Conservation (phyloP, 2,113 vertebrate genomes). For the Saccopteryx leptura region DNA sequence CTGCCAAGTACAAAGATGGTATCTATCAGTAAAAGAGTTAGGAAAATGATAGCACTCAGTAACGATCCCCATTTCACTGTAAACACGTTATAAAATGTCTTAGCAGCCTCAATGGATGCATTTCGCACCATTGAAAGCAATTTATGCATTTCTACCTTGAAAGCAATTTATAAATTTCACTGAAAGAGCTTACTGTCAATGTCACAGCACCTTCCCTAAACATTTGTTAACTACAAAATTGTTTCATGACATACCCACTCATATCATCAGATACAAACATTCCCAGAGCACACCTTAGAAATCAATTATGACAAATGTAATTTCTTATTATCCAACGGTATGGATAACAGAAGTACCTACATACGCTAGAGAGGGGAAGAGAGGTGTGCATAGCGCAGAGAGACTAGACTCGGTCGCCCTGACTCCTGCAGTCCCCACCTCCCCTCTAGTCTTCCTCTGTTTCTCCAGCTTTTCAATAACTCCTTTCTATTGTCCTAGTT, state of each 20-base stretch:
- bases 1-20: constrained; percentile 64
- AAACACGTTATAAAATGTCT: constrained; percentile 49
- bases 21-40: neutral
- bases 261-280: neutral
- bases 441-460: neutral
- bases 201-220: neutral
- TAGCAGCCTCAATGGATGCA: neutral
- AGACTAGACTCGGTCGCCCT: neutral
- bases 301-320: neutral
- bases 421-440: neutral
- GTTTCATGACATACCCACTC: constrained; percentile 8
- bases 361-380: neutral
- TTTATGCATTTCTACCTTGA: neutral
- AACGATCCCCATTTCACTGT: neutral
- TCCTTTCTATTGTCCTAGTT: neutral
- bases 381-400: neutral
- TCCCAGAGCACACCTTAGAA: neutral
- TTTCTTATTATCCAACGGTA: neutral
- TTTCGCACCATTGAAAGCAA: constrained; percentile 3
- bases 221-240: neutral
- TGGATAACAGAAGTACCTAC: neutral
- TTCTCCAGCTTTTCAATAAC: neutral
- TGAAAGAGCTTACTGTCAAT: constrained; percentile 7
- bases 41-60: neutral
- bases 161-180: constrained; percentile 46